Conservation (phyloP, 2,888 invertebrate genomes). For the Bruchidius siliquastri region DNA sequence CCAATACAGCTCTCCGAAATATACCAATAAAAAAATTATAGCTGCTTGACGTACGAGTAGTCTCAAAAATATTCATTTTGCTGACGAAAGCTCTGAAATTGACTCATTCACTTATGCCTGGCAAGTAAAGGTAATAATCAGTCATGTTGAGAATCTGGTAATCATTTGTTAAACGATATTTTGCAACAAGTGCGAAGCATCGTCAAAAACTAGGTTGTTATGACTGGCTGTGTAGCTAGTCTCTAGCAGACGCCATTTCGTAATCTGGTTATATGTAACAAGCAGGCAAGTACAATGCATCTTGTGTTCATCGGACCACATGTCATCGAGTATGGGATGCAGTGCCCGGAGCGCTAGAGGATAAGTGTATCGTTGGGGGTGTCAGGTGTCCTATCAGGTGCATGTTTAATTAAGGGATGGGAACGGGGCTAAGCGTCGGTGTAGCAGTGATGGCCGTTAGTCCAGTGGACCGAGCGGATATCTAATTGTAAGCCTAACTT, state of each 20-base stretch:
- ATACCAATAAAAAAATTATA: no score
- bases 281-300: neutral
- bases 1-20: no score
- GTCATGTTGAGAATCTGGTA: no score
- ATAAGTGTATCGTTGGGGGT: slow-evolving; percentile 9
- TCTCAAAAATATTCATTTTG: no score
- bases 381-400: slow-evolving; percentile 26
- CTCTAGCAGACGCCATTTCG: neutral
- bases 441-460: neutral
- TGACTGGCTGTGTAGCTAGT: neutral
- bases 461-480: neutral
- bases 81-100: no score
- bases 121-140: no score
- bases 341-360: neutral
- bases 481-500: no score
- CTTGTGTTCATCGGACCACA: neutral
- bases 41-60: no score
- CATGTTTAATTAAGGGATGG: slow-evolving; percentile 39
- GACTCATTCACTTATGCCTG: no score
- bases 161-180: no score
- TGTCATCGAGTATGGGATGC: neutral
- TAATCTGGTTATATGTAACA: neutral
- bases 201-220: neutral
- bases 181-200: neutral
- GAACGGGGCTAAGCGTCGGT: slow-evolving; percentile 32